Conservation (phyloP, 2,888 invertebrate species). For the Folsomia manolachei region DNA sequence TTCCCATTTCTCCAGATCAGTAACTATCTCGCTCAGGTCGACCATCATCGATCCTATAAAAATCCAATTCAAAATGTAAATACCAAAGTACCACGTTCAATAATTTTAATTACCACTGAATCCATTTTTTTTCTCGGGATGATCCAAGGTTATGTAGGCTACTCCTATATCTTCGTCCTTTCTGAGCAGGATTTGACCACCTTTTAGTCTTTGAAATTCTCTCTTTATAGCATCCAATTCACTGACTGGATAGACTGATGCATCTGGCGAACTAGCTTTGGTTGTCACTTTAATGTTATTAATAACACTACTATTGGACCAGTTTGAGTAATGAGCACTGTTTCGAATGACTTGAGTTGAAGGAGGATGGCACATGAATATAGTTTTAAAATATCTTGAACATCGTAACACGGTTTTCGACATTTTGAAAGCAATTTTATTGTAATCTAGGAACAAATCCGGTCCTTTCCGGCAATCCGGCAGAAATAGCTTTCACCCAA, state of each 20-base stretch:
- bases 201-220: conserved; percentile 44
- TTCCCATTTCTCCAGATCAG: conserved; percentile 56
- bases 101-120: conserved; percentile 54
- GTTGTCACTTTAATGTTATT: not conserved
- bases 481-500: conserved; percentile 52
- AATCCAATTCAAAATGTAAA: conserved; percentile 3
- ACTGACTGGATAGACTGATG: not conserved
- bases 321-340: too few relatives aligned
- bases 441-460: conserved; percentile 50
- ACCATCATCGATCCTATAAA: conserved; percentile 59
- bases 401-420: not conserved
- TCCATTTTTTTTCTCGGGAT: conserved; percentile 57
- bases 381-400: not conserved
- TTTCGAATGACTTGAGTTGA: not conserved
- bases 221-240: conserved; percentile 38
- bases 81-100: too few relatives aligned
- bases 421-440: not conserved
- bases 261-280: not conserved
- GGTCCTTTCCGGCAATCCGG: conserved; percentile 52
- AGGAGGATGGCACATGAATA: not conserved
- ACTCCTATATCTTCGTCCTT: conserved; percentile 56
- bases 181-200: conserved; percentile 52
- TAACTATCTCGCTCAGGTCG: conserved; percentile 55
- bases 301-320: not conserved
- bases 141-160: conserved; percentile 55